Conservation (phyloP, 1,140 invertebrate species). For the Drosophila littoralis region DNA sequence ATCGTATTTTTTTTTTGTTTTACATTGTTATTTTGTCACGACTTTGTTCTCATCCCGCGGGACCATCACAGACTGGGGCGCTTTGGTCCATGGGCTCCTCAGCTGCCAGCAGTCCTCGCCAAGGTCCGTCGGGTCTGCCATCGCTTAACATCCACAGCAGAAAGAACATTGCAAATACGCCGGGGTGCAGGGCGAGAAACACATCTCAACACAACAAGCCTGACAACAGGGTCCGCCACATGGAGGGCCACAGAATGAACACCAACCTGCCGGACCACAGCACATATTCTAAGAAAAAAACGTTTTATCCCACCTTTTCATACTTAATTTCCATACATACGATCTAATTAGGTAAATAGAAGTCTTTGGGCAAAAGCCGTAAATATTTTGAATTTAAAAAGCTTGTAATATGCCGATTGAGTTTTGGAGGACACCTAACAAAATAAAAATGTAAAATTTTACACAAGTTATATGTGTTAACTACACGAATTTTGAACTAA, state of each 20-base stretch:
- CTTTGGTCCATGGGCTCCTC: background rate
- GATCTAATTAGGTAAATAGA: background rate
- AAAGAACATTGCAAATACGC: constrained; percentile 57
- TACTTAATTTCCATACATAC: constrained; percentile 9
- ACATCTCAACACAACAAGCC: constrained; percentile 59
- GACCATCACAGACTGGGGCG: too few species aligned
- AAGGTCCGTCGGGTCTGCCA: background rate
- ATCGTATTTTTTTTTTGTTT: constrained; percentile 26
- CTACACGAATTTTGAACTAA: constrained; percentile 26
- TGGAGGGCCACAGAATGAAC: constrained; percentile 54
- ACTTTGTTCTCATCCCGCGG: background rate
- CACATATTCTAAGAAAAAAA: constrained; percentile 52
- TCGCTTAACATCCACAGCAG: constrained; percentile 40
- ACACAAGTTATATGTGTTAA: constrained; percentile 34
- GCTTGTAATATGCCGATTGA: background rate
- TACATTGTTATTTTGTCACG: constrained; percentile 37
- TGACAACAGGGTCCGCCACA: constrained; percentile 39
- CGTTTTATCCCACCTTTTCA: too few species aligned
- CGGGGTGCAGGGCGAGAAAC: constrained; percentile 55
- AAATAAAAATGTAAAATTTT: constrained; percentile 45
- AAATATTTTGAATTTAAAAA: background rate
- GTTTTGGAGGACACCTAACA: constrained; percentile 25
- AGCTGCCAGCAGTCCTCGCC: background rate
- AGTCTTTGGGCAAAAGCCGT: background rate
- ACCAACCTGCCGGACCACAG: constrained; percentile 54